A percentile compares a stretch with the other conserved stretches of the same genome.
phyloP scores from a whole-genome alignment of 2,888 invertebrate species.

The Idaea straminata region DNA sequence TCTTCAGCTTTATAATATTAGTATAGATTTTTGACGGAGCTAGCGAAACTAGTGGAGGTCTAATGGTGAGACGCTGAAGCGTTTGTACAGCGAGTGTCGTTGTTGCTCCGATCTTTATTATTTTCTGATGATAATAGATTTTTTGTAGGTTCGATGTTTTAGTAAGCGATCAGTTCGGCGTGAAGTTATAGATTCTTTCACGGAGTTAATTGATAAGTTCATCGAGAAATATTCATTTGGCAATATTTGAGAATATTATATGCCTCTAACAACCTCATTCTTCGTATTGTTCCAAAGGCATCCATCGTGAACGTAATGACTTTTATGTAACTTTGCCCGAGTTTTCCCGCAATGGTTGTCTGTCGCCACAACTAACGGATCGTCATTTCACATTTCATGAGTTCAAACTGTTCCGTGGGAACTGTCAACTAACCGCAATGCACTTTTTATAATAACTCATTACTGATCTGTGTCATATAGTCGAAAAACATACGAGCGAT shows the following conservation, averaged over 20 bases:
- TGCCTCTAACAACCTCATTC: neutral
- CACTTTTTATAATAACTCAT: conserved; percentile 15
- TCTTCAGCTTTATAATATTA: too few relatives aligned
- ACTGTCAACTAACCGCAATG: conserved; percentile 49
- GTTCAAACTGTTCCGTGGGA: conserved; percentile 59
- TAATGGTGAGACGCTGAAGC: too few relatives aligned
- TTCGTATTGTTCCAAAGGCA: neutral
- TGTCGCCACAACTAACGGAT: conserved; percentile 49
- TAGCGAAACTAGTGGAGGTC: too few relatives aligned
- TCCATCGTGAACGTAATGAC: neutral
- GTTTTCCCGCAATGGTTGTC: neutral
- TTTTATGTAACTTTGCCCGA: neutral
- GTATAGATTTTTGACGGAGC: too few relatives aligned
- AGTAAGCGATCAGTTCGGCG: too few relatives aligned
- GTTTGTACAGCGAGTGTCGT: too few relatives aligned
- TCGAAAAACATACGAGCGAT: conserved; percentile 7
- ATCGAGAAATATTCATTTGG: too few relatives aligned
- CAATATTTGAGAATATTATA: neutral
- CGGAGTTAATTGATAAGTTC: neutral
- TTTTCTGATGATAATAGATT: too few relatives aligned
- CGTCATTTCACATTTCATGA: conserved; percentile 55
- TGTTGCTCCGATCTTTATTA: too few relatives aligned
- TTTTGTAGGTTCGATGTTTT: too few relatives aligned
- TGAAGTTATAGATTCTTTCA: neutral
- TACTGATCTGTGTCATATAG: conserved; percentile 10